Conservation (phyloP, 2,797 vertebrate genomes). For the Microctenopoma lineatum region DNA sequence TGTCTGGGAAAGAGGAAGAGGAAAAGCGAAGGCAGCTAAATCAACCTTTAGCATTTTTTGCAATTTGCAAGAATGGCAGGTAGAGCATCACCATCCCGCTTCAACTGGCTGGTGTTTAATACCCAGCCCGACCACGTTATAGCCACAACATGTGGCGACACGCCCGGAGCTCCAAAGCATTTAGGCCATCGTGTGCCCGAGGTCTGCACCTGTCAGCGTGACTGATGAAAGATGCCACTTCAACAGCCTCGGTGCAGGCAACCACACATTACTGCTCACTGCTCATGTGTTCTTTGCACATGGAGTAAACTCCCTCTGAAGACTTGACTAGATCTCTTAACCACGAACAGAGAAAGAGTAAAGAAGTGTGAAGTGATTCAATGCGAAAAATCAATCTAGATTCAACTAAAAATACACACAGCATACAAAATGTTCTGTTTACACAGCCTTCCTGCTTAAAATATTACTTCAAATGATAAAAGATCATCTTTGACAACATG, state of each 20-base stretch:
- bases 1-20: slow-evolving; percentile 43
- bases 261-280: slow-evolving; percentile 17
- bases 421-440: not conserved
- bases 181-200: slow-evolving; percentile 41
- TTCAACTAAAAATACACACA: not conserved
- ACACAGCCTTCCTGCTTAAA: too few relatives aligned
- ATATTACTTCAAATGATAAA: too few relatives aligned
- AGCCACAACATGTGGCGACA: slow-evolving; percentile 50
- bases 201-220: slow-evolving; percentile 46
- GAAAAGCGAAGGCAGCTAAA: slow-evolving; percentile 61
- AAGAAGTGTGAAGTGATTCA: not conserved
- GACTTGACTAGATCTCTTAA: not conserved
- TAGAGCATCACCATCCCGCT: slow-evolving; percentile 14
- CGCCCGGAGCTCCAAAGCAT: slow-evolving; percentile 46
- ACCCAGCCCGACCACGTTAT: slow-evolving; percentile 18
- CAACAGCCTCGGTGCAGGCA: slow-evolving; percentile 31
- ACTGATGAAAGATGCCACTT: slow-evolving; percentile 56
- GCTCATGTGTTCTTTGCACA: slow-evolving; percentile 18
- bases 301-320: not conserved
- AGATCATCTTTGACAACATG: too few relatives aligned
- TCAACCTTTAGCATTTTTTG: slow-evolving; percentile 28
- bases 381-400: not conserved
- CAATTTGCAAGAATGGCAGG: slow-evolving; percentile 35
- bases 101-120: slow-evolving; percentile 34
- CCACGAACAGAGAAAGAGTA: not conserved